Conservation (phyloP, 92 coral and sea anemone species). For the Meandrina meandrites region DNA sequence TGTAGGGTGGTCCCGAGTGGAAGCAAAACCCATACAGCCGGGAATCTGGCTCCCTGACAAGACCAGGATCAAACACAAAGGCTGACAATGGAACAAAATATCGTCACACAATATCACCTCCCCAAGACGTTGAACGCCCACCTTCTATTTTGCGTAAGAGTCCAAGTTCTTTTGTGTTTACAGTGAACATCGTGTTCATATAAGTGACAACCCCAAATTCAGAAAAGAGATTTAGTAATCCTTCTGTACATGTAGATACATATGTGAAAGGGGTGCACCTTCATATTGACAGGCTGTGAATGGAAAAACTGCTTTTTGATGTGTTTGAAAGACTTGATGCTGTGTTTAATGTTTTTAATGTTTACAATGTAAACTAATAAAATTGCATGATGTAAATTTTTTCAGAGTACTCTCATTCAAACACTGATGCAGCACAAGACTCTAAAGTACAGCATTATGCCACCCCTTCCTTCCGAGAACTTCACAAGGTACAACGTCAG, state of each 20-base stretch:
- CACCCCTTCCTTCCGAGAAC: conserved; percentile 89
- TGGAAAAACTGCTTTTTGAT: too few relatives aligned
- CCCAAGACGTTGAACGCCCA: conserved; percentile 64
- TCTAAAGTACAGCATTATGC: conserved; percentile 54
- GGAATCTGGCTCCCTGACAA: conserved; percentile 23
- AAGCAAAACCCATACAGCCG: conserved; percentile 47
- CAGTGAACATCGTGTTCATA: too few relatives aligned
- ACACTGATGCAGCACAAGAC: conserved; percentile 61
- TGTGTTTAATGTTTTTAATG: too few relatives aligned
- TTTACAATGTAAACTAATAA: neutral
- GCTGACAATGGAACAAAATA: conserved; percentile 45
- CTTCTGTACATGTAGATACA: too few relatives aligned
- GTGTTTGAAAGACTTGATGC: too few relatives aligned
- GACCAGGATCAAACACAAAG: conserved; percentile 67
- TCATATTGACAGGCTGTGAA: neutral
- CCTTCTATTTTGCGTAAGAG: conserved; percentile 73
- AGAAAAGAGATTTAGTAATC: too few relatives aligned
- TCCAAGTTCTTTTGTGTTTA: neutral
- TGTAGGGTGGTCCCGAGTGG: conserved; percentile 52
- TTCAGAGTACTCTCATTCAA: conserved; percentile 80
- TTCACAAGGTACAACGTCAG: conserved; percentile 93
- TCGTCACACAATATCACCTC: conserved; percentile 54
- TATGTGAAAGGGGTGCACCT: too few relatives aligned
- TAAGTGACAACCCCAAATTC: too few relatives aligned
- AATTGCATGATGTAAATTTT: neutral